Percentiles rank a stretch among this genome's conserved stretches.
Evolutionary conservation across 2,113 vertebrate genomes (phyloP).

Genomic region (Gracilinanus agilis): DNA sequence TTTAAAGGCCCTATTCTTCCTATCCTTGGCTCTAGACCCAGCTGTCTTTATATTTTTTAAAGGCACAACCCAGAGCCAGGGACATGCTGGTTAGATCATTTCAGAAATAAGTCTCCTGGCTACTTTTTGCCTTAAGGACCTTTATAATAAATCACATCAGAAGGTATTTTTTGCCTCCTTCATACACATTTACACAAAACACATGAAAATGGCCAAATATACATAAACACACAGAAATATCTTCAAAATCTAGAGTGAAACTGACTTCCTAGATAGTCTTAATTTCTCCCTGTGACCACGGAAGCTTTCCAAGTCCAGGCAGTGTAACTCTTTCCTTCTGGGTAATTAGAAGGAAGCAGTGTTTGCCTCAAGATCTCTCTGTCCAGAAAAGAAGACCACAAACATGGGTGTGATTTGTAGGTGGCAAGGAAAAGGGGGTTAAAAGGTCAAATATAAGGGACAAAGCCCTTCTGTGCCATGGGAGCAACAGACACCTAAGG

Average conservation of each 20-base stretch:
- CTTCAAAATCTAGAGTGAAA: not conserved
- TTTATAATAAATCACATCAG: not conserved
- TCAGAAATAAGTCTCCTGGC: not conserved
- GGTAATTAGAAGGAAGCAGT: not conserved
- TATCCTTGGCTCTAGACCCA: not conserved
- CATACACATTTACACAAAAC: not conserved
- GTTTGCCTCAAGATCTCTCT: not conserved
- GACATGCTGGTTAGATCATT: not conserved
- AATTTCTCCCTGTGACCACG: not conserved
- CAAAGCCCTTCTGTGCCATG: not conserved
- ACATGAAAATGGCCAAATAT: not conserved
- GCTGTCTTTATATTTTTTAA: not conserved
- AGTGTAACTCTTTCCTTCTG: not conserved
- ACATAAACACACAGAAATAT: not conserved
- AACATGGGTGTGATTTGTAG: not conserved
- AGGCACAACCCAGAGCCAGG: not conserved
- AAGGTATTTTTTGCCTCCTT: not conserved
- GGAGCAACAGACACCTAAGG: not conserved
- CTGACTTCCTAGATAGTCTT: not conserved
- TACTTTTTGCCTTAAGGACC: not conserved
- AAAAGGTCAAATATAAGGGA: not conserved
- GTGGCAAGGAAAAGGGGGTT: not conserved
- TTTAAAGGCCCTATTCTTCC: not conserved
- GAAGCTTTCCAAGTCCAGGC: not conserved
- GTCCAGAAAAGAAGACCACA: not conserved